Evolutionary conservation across 1,140 invertebrate genomes (phyloP).

Genomic region (Melitaea cinxia): DNA sequence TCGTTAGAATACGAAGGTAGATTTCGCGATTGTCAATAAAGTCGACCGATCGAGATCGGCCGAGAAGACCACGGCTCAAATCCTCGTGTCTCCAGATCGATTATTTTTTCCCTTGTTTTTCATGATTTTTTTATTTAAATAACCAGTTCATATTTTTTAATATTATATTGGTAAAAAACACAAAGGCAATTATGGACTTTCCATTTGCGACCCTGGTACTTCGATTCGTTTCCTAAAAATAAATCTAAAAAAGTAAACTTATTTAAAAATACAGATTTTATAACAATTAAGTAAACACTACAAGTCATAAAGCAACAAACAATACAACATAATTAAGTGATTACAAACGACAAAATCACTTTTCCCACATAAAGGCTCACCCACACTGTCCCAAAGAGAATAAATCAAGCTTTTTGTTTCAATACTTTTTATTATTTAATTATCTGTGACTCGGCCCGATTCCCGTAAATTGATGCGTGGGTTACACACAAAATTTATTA

Average conservation of each 20-base stretch:
- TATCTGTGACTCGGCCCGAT: slow-evolving; percentile 62
- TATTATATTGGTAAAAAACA: no score
- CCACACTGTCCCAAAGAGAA: slow-evolving; percentile 42
- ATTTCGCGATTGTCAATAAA: no score
- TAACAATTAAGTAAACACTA: slow-evolving; percentile 22
- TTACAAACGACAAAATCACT: slow-evolving; percentile 38
- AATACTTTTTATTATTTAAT: slow-evolving; percentile 72
- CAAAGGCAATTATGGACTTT: no score
- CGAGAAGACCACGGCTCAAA: no score
- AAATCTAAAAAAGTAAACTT: neutral
- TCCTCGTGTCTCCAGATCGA: no score
- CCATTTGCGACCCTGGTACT: neutral
- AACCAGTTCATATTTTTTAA: no score
- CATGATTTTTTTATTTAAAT: no score
- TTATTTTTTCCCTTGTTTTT: no score
- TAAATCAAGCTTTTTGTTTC: slow-evolving; percentile 63
- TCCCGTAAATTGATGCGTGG: slow-evolving; percentile 61
- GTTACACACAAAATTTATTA: slow-evolving; percentile 34
- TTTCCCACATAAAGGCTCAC: slow-evolving; percentile 39
- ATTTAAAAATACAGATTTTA: slow-evolving; percentile 12
- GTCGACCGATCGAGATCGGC: no score
- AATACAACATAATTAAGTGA: slow-evolving; percentile 49
- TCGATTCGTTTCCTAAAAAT: neutral
- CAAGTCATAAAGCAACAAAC: slow-evolving; percentile 39
- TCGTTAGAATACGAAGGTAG: no score